These are phyloP conservation scores for Tyto alba DNA, from an alignment of 2,113 vertebrate species.

Conservation along the genomic window DNA sequence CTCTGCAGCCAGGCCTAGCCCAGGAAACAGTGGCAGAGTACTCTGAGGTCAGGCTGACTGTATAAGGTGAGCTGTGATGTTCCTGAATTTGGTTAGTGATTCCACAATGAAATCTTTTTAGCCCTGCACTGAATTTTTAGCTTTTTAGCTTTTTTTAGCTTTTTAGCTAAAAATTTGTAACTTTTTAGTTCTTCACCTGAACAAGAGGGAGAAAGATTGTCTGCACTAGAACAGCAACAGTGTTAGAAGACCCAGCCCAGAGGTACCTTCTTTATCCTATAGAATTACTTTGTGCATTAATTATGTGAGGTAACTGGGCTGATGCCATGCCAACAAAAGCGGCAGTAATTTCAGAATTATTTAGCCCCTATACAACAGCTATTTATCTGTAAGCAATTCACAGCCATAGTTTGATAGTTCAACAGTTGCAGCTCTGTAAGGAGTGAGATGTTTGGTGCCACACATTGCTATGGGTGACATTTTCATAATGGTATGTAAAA, in stretches of 20 bases:
- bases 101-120: background rate
- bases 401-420: background rate
- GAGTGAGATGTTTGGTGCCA: background rate
- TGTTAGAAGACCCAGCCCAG: background rate
- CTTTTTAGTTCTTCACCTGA: background rate
- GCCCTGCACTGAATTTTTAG: background rate
- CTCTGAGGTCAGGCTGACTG: background rate
- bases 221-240: background rate
- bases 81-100: background rate
- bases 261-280: background rate
- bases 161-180: too few species aligned
- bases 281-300: background rate
- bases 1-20: background rate
- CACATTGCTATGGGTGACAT: background rate
- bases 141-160: too few species aligned
- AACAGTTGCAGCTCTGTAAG: background rate
- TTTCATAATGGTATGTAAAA: background rate
- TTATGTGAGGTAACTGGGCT: background rate
- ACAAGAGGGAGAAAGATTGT: background rate
- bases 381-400: background rate
- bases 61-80: background rate
- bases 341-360: background rate
- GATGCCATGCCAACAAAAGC: background rate
- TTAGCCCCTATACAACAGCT: background rate
- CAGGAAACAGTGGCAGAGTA: background rate